phyloP scores from a whole-genome alignment of 2,888 invertebrate species.

The Brachylomia viminalis region DNA sequence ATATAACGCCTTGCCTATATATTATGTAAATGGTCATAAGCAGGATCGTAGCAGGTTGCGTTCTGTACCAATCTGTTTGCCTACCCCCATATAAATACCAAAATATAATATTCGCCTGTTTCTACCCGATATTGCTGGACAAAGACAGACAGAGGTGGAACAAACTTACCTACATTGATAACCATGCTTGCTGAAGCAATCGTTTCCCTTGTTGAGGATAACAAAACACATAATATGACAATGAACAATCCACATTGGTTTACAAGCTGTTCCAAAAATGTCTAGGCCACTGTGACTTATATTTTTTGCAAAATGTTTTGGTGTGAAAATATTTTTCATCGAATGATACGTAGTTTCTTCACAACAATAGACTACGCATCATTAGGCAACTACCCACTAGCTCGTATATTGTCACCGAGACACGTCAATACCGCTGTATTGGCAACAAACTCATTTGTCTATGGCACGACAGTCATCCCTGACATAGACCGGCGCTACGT shows the following conservation, averaged over 20 bases:
- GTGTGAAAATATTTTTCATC: neutral
- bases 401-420: slow-evolving; percentile 15
- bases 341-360: slow-evolving; percentile 9
- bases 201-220: neutral
- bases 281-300: neutral
- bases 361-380: slow-evolving; percentile 30
- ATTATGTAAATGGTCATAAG: neutral
- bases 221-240: neutral
- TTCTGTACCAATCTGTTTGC: too few species aligned
- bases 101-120: neutral
- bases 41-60: too few species aligned
- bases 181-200: neutral
- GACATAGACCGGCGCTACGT: slow-evolving; percentile 2
- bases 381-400: slow-evolving; percentile 28
- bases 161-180: too few species aligned
- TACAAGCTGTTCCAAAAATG: neutral
- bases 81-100: too few species aligned
- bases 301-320: slow-evolving; percentile 8
- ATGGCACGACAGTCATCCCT: slow-evolving; percentile 39
- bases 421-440: slow-evolving; percentile 32
- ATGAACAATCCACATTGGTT: too few species aligned
- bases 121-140: neutral
- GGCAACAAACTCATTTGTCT: slow-evolving; percentile 47
- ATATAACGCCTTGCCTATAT: neutral
- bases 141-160: too few species aligned